A percentile compares a stretch with the other conserved stretches of the same genome.
Conservation (phyloP, 2,888 invertebrate genomes). For the Ophion obscuratus region DNA sequence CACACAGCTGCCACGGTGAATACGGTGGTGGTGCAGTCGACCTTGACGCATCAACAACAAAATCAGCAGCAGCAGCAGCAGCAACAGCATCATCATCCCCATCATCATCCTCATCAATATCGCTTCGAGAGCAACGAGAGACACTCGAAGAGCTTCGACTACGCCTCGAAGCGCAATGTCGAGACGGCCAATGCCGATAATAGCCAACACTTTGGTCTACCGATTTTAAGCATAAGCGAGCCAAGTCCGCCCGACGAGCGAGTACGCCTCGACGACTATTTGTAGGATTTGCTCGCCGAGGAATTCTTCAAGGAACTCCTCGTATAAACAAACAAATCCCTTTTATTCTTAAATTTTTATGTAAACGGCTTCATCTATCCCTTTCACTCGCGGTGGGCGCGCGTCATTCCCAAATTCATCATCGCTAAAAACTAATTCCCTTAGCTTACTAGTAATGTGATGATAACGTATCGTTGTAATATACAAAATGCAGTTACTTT, state of each 20-base stretch:
- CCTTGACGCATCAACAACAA: background rate
- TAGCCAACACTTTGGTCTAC: conserved; percentile 89
- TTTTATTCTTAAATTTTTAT: background rate
- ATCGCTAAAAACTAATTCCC: background rate
- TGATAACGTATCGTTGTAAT: no score
- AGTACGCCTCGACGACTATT: conserved; percentile 87
- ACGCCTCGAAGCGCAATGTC: conserved; percentile 71
- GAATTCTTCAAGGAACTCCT: conserved; percentile 82
- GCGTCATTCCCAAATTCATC: background rate
- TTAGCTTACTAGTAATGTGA: no score
- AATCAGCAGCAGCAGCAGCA: conserved; percentile 65
- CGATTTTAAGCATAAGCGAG: conserved; percentile 92
- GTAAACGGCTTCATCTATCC: background rate
- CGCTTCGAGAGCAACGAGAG: conserved; percentile 85
- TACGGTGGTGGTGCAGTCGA: conserved; percentile 24
- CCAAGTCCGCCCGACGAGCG: conserved; percentile 91
- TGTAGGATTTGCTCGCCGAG: conserved; percentile 85
- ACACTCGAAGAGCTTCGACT: conserved; percentile 85
- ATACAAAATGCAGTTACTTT: no score
- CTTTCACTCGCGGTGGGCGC: background rate
- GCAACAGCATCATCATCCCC: conserved; percentile 4
- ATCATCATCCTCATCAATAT: conserved; percentile 83
- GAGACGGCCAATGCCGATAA: conserved; percentile 80
- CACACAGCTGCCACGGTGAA: conserved; percentile 4
- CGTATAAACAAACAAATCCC: conserved; percentile 71